These are phyloP conservation scores for Phalacrocorax pelagicus DNA, from an alignment of 2,113 vertebrate species.

Conservation along the genomic window DNA sequence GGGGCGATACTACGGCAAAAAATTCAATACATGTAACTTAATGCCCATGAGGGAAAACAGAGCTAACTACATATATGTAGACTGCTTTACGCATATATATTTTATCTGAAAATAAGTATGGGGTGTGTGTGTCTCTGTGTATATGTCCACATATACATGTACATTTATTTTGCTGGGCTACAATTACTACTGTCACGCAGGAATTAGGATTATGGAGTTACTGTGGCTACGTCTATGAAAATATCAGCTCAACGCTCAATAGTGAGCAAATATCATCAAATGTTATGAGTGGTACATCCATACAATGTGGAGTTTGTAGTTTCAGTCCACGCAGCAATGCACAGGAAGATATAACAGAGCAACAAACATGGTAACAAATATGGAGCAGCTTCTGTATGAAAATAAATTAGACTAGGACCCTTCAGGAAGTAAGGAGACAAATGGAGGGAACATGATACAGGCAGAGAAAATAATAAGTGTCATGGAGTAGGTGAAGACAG, in stretches of 20 bases:
- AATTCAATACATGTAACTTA: background rate
- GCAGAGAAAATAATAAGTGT: background rate
- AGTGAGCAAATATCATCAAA: background rate
- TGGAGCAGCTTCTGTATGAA: background rate
- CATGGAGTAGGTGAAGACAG: background rate
- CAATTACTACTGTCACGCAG: background rate
- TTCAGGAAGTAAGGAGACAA: background rate
- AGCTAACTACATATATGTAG: background rate
- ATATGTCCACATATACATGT: background rate
- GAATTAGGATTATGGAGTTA: background rate
- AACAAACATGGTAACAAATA: background rate
- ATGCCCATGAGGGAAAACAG: background rate
- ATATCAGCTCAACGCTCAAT: background rate
- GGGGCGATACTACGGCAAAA: background rate
- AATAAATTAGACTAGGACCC: background rate
- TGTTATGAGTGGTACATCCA: background rate
- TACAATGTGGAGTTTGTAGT: background rate
- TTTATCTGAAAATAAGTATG: background rate
- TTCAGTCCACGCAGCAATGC: background rate
- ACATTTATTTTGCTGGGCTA: background rate
- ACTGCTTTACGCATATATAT: background rate
- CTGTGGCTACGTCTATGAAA: background rate
- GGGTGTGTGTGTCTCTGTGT: background rate
- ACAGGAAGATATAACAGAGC: background rate
- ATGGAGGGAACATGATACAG: background rate